These are phyloP conservation scores for Halocaridina rubra DNA, from an alignment of 2,888 invertebrate genomes.

Conservation along the genomic window DNA sequence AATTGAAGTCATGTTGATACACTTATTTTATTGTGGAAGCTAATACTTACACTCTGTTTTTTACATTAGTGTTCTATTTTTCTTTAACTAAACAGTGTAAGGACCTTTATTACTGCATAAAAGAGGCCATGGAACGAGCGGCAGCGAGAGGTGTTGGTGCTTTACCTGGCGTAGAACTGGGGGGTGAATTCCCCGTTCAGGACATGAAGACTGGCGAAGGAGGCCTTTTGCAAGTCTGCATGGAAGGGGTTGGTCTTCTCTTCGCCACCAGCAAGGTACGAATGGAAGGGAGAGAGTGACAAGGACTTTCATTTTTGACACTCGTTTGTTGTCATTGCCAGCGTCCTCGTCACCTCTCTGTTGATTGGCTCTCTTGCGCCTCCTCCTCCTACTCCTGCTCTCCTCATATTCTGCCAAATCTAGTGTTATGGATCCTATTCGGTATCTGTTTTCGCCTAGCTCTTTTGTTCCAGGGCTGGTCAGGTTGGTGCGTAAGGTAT, in stretches of 20 bases:
- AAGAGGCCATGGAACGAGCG: constrained; percentile 95
- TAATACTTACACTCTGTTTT: too few species aligned
- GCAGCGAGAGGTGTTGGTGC: constrained; percentile 80
- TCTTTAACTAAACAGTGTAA: constrained; percentile 87
- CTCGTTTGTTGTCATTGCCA: constrained; percentile 34
- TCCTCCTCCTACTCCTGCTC: constrained; percentile 38
- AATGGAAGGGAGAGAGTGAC: constrained; percentile 11
- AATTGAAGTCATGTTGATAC: too few species aligned
- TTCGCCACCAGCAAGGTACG: constrained; percentile 98
- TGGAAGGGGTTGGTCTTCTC: constrained; percentile 98
- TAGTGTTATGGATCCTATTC: not conserved
- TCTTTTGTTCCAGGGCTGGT: constrained; percentile 49
- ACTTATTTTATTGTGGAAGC: too few species aligned
- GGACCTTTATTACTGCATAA: constrained; percentile 97
- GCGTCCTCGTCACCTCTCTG: constrained; percentile 43
- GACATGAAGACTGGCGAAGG: constrained; percentile 97
- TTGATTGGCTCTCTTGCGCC: constrained; percentile 40
- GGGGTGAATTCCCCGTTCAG: constrained; percentile 98
- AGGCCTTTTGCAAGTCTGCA: constrained; percentile 93
- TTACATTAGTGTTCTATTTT: too few species aligned
- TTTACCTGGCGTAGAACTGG: constrained; percentile 80
- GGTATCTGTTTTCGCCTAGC: constrained; percentile 37
- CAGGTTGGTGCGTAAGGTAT: constrained; percentile 47
- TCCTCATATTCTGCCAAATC: constrained; percentile 1
- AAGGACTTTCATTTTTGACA: constrained; percentile 32